Evolutionary conservation across 2,113 vertebrate genomes (phyloP), one percentile per base, ranked within the genome.

Genomic region (Saimiri boliviensis): DNA sequence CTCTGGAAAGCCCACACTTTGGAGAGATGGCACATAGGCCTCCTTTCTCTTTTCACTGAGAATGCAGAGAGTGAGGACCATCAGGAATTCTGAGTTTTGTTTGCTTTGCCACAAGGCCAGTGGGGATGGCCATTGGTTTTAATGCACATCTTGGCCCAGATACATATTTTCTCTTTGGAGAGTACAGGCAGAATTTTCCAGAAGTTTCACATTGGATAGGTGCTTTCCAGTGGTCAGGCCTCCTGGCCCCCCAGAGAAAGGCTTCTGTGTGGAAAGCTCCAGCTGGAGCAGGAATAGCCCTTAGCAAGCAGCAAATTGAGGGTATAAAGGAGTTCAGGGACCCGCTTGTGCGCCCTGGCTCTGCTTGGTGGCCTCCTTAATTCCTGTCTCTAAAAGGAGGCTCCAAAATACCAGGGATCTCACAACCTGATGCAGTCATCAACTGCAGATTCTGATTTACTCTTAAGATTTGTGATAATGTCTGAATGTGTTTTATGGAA

Each of bases 1-100:
- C 96, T 97, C 86, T 86, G 82, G 96, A 96, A 85, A 97, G 60
- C 96, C 94, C 91, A 96, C 87, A 70, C 77, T 54, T 81, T 25
- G 21, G 49, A 86, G 87, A 30, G 92, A 91, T 86, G 94, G 82
- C 93, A 97, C 85, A 63, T 49, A 70, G 63, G 42, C 25, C 86
- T 91, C 56, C 82, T 54, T 93, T 74, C 84, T 95, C 83, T 92
- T 88, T 63, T 77, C 42, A 66, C 81, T 76, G n/a, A 76, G 37
- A 74, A 73, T 8, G 8, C 23, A 13, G 42, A 32, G 42, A 49
- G 40, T 5, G 37, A 94, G 63, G 17, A 86, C 19, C 77, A 45
- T 88, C 79, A 84, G 3, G 12, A 25, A 32, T 80, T 74, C 77
- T 86, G 63, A 66, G 56, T 35, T 71, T 40, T 10, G 40, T 82